These are phyloP conservation scores for Rostratula benghalensis DNA, from an alignment of 2,113 vertebrate genomes.

Conservation along the genomic window DNA sequence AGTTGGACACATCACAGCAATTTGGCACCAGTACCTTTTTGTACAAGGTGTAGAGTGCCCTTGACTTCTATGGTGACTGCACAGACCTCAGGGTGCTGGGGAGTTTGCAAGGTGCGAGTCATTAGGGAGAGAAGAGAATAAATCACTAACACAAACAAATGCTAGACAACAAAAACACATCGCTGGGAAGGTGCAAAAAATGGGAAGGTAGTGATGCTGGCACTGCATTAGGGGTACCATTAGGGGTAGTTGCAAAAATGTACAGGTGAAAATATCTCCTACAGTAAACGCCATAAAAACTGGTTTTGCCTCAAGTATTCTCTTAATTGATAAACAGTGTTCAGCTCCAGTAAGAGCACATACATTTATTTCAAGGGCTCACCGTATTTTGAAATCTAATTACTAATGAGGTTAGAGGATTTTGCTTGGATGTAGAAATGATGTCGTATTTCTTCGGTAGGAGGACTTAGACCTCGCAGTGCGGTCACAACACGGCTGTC, in stretches of 20 bases:
- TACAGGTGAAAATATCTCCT: neutral
- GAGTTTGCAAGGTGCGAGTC: neutral
- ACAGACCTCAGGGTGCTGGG: neutral
- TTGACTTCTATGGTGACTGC: neutral
- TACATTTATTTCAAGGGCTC: neutral
- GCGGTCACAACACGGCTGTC: fast-evolving
- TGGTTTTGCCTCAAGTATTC: neutral
- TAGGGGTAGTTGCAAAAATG: neutral
- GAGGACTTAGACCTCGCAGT: neutral
- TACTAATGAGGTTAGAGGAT: neutral
- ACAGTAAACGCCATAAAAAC: neutral
- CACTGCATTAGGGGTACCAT: neutral
- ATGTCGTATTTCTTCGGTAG: neutral
- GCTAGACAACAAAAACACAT: neutral
- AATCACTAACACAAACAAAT: neutral
- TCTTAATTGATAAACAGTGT: neutral
- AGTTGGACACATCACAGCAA: neutral
- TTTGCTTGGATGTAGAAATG: conserved; percentile 3
- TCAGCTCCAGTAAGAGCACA: neutral
- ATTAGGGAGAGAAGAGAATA: neutral
- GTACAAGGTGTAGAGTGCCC: neutral
- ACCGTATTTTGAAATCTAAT: neutral
- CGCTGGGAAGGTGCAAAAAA: neutral
- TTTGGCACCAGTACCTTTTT: neutral
- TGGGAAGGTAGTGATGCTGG: neutral